These are phyloP conservation scores for Anagrus nilaparvatae DNA, from an alignment of 1,140 invertebrate genomes.

Conservation along the genomic window DNA sequence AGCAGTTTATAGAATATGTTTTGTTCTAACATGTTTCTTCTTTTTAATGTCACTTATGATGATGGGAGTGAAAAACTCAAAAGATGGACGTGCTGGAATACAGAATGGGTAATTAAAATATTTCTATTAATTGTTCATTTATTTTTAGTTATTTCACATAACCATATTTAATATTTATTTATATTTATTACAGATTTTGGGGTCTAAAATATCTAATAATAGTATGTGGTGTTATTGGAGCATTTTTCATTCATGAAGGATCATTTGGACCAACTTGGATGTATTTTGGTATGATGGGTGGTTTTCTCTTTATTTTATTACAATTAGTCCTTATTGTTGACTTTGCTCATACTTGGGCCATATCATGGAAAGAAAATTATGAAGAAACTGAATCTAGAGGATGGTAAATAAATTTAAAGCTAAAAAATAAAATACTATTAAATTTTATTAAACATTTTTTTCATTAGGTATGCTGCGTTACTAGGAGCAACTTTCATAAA, in stretches of 20 bases:
- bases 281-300: constrained; percentile 96
- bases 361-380: constrained; percentile 87
- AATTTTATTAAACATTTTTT: constrained; percentile 2
- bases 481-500: constrained; percentile 76
- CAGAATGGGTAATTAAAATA: constrained; percentile 81
- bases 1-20: constrained; percentile 87
- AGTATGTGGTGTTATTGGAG: constrained; percentile 85
- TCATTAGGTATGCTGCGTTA: constrained; percentile 67
- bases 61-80: constrained; percentile 87
- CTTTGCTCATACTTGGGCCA: constrained; percentile 94
- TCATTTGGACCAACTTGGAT: constrained; percentile 88
- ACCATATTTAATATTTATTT: neutral
- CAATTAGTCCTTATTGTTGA: constrained; percentile 95
- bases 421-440: constrained; percentile 1
- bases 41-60: constrained; percentile 85
- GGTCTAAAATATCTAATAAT: constrained; percentile 92
- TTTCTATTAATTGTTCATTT: constrained; percentile 1
- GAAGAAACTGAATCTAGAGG: constrained; percentile 85
- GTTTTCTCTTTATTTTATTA: constrained; percentile 92
- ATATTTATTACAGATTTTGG: constrained; percentile 76
- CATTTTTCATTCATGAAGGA: constrained; percentile 92
- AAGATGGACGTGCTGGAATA: constrained; percentile 84
- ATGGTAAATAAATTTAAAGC: constrained; percentile 47
- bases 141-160: constrained; percentile 6
- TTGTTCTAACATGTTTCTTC: constrained; percentile 90